phyloP scores from a whole-genome alignment of 2,113 vertebrate genomes.

The Garra rufa region DNA sequence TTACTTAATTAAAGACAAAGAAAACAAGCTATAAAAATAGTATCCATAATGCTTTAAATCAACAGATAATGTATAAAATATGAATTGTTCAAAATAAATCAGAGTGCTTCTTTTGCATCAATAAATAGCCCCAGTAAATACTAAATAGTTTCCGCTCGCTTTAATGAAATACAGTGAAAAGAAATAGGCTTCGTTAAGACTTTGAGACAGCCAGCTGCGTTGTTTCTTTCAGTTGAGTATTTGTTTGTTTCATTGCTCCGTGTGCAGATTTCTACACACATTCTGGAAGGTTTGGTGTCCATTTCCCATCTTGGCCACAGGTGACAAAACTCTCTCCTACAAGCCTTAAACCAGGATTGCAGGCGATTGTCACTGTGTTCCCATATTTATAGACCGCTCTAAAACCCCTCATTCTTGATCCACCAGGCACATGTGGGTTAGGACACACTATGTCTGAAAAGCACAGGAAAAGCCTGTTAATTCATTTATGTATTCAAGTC shows the following conservation, averaged over 20 bases:
- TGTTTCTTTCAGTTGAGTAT: not conserved
- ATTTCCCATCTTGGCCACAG: slow-evolving; percentile 15
- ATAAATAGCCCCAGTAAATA: not conserved
- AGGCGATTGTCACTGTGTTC: not conserved
- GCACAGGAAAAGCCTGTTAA: not conserved
- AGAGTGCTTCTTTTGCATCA: not conserved
- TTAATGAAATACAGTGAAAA: not conserved
- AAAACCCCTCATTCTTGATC: not conserved
- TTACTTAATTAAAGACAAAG: too few relatives aligned
- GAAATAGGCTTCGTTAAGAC: not conserved
- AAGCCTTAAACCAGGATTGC: slow-evolving; percentile 15
- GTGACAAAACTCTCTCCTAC: not conserved
- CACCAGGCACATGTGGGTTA: not conserved
- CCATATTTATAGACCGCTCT: not conserved
- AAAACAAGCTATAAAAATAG: not conserved
- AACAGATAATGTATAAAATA: not conserved
- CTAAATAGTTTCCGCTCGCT: not conserved
- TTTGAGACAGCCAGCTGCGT: not conserved
- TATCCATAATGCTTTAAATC: not conserved
- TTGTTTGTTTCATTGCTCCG: not conserved
- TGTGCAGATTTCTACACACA: slow-evolving; percentile 15
- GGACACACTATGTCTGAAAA: slow-evolving; percentile 31
- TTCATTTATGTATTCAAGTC: not conserved
- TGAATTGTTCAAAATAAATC: too few relatives aligned
- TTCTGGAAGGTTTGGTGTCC: slow-evolving; percentile 34